phyloP scores from a whole-genome alignment of 2,797 vertebrate species.

The Anguilla pacifica region DNA sequence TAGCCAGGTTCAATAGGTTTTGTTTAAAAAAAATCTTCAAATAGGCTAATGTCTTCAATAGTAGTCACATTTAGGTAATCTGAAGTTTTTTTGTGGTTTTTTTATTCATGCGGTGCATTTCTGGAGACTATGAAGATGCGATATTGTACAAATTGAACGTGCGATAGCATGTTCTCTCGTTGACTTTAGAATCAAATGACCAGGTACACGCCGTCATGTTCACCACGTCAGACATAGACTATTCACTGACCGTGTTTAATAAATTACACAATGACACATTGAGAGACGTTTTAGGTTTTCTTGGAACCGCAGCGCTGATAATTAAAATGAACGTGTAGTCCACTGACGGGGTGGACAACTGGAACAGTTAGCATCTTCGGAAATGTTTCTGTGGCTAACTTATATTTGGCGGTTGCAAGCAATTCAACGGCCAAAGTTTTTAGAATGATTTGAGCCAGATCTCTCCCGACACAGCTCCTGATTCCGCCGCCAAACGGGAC shows the following conservation, averaged over 20 bases:
- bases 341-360: constrained; percentile 89
- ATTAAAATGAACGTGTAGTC: constrained; percentile 83
- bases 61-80: background rate
- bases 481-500: constrained; percentile 91
- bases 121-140: background rate
- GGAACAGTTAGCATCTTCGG: constrained; percentile 95
- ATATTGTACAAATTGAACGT: background rate
- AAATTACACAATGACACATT: constrained; percentile 32
- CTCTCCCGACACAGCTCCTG: constrained; percentile 87
- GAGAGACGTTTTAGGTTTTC: constrained; percentile 27
- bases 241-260: background rate
- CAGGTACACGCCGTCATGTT: background rate
- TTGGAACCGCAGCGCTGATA: constrained; percentile 46
- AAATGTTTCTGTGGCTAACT: constrained; percentile 82
- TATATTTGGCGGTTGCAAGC: constrained; percentile 82
- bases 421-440: constrained; percentile 90
- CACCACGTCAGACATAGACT: background rate
- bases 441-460: constrained; percentile 87
- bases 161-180: background rate
- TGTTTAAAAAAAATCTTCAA: background rate
- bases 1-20: background rate
- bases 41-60: no score
- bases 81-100: background rate
- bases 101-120: background rate
- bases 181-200: background rate